A percentile compares a stretch with the other conserved stretches of the same genome.
These are phyloP conservation scores for Neofelis nebulosa DNA, from an alignment of 2,113 vertebrate species.

Conservation along the genomic window DNA sequence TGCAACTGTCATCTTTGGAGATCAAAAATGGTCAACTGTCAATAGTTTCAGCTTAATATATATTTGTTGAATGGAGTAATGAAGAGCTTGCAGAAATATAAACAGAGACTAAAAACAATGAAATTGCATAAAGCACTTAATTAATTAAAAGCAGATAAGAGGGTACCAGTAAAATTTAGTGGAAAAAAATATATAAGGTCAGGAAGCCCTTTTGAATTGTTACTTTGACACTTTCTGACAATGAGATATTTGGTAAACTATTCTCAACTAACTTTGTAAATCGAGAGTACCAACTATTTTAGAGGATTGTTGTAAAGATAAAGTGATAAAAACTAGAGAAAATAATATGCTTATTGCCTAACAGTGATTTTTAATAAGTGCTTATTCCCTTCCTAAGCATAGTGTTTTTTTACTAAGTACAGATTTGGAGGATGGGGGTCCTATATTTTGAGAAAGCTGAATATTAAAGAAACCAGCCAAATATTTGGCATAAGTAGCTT, in stretches of 20 bases:
- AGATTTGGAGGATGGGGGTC: not conserved
- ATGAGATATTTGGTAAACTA: not conserved
- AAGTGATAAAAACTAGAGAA: not conserved
- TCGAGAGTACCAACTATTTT: not conserved
- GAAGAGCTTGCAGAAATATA: not conserved
- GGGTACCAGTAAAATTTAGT: not conserved
- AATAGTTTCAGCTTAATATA: not conserved
- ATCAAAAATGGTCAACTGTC: not conserved
- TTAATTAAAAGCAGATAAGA: not conserved
- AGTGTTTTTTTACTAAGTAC: not conserved
- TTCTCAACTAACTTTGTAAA: not conserved
- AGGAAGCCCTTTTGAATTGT: not conserved
- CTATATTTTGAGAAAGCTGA: not conserved
- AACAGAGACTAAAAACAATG: not conserved
- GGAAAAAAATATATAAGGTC: not conserved
- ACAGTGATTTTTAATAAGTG: not conserved
- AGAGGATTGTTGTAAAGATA: not conserved
- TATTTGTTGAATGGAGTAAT: not conserved
- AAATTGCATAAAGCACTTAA: not conserved
- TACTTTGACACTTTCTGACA: not conserved
- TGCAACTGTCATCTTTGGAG: not conserved
- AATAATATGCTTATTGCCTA: not conserved
- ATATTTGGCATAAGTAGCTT: not conserved
- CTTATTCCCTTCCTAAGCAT: not conserved
- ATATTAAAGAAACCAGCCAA: not conserved